Base-by-base conservation (phyloP, 1,140 invertebrate genomes). In the Melipona quadrifasciata region DNA sequence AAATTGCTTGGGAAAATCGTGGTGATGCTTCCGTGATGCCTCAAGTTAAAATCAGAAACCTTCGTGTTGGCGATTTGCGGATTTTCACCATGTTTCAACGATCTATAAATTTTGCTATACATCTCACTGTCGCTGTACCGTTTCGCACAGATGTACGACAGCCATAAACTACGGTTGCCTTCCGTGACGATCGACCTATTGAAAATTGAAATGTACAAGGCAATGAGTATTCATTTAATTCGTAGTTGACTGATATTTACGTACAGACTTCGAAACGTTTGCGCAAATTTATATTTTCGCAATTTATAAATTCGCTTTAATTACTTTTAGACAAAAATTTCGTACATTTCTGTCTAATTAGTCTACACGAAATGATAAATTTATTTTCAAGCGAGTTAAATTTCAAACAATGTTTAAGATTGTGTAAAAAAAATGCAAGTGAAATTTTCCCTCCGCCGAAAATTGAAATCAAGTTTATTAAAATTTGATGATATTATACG, bases 101-200 rank as follows among this genome's bases (percentile, higher is more conserved):
- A 55, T 47, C 34, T 77, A 4, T 83, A 73, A 21, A 16, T 16
- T 57, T 79, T 71, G 19, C 61, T 81, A 47, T 78, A 89, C 57
- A 87, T 73, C 11, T 86, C 86, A 24, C 83, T 86, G 75, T 89
- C 88, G 47, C 88, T 87, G 55, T 65, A 65, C 8, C 82, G 61
- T 53, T 79, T 71, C 34, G 39, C 65, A 17, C 80, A 80, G 4
- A 79, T 65, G 19, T 58, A 81, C 16, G 58, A 55, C 55, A 47
- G 70, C 80, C 70, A 84, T 34, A 57, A 21, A 77, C 24, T 67
- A 24, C 47, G 57, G 51, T 65, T 58, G 1, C 57, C 58, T 16
- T 80, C 55, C 17, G 65, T 12, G 27, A 75, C n/a, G 5, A 57
- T 16, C 0, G 88, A 88, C 39, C 88, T 88, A 31, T 55, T 10